Base-by-base conservation (phyloP, 2,113 vertebrate genomes). In the Martes martes region DNA sequence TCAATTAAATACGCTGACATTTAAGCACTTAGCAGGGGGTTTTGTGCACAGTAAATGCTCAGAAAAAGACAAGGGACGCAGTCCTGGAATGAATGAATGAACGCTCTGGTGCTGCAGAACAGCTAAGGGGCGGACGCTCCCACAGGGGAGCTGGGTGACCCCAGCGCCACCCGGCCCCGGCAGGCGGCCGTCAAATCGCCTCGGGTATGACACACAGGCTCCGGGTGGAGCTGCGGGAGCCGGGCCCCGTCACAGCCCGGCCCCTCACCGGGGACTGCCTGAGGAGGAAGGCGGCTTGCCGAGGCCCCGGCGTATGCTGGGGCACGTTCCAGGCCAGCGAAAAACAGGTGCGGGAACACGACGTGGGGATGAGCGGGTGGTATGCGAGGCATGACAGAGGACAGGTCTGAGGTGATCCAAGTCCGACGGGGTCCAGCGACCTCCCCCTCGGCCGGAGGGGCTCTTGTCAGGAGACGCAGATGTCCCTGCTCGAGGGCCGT, bases 361-460 rank as follows among this genome's bases (percentile, higher is more conserved):
- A 47, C 8, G 7, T 8, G 50, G 71, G 36, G 33, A 23, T 9
- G 39, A 55, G 19, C 28, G 14, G 57, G 42, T 3, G 33, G 11
- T 31, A 8, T 65, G 33, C 28, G 5, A 11, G 55, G 26, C 2
- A 4, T 2, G 18, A 31, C 1, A 78, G 47, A 7, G 91, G 33
- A 89, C 31, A n/a, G 39, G n/a, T 0, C 42, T 0, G 15, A 55
- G 16, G 39, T 7, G 23, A 71, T 26, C 59, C 45, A 26, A 19
- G 21, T 19, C 71, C 65, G 18, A 42, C 1, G 3, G 39, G 23
- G 59, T 59, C 61, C 45, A 7, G 18, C 31, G 11, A 36, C 63
- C 9, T 31, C 42, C 45, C 67, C 4, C 4, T 0, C 7, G 19
- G 55, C 47, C 39, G 28, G 28, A 0, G 0, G 82, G 16, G 33